Evolutionary conservation across 2,797 vertebrate species (phyloP), one percentile per base, ranked within the genome.

Genomic region (Pipistrellus kuhlii): DNA sequence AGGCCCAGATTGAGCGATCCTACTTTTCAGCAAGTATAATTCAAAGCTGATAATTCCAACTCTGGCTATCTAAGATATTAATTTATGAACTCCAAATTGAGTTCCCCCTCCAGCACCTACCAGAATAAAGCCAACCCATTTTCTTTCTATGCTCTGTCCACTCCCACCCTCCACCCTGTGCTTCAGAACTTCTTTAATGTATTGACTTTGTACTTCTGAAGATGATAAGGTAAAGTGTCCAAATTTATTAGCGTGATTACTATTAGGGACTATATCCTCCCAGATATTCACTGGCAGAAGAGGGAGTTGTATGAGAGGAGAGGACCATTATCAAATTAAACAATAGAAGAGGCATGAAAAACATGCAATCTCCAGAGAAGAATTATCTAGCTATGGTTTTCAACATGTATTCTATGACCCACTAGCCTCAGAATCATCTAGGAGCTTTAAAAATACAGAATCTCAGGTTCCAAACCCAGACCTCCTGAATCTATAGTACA

Each of bases 381-480:
- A 94, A 90, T 91, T 89, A 32, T 85, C 80, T 91, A 82, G 38
- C 44, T 41, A 73, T 46, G 13, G 5, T 86, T 89, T 35, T 75
- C 62, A 55, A 35, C 4, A 10, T 73, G n/a, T 85, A 64, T 53
- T 57, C 72, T 23, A 64, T 41, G 23, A 48, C 78, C 46, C 64
- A 78, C 48, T 20, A 3, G 27, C 35, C 30, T 90, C 92, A 82
- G 55, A 57, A 77, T 68, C 73, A 30, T 38, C 46, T 59, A 77
- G 48, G 53, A 88, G 25, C 15, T 96, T 51, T 32, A 86, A 93
- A 82, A 80, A 69, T 46, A 82, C 21, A 62, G 53, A 85, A 69
- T 57, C 62, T 93, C 69, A 62, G 23, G 35, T 14, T 32, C 44
- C 17, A 73, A 86, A 85, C 7, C 30, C 51, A 90, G 59, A 80